Conservation (phyloP, 2,797 vertebrate genomes). For the Amblyraja radiata region DNA sequence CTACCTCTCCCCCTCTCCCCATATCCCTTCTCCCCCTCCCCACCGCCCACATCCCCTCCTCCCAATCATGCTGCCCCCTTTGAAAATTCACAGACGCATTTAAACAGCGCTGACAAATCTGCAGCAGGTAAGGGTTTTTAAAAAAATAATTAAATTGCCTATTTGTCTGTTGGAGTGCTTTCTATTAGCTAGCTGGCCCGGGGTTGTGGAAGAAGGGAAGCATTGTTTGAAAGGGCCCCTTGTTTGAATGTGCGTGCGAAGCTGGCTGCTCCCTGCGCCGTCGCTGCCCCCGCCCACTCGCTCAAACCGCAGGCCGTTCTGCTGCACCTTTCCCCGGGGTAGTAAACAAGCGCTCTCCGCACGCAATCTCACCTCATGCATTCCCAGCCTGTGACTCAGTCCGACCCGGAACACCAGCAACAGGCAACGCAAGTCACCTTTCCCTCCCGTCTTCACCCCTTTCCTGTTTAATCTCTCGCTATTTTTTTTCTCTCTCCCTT, state of each 20-base stretch:
- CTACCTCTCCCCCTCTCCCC: too few relatives aligned
- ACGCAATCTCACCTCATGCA: slow-evolving; percentile 58
- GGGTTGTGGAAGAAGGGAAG: slow-evolving; percentile 49
- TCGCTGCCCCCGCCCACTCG: slow-evolving; percentile 58
- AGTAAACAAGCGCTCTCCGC: slow-evolving; percentile 72
- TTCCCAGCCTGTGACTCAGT: slow-evolving; percentile 37
- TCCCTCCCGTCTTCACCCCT: slow-evolving; percentile 43
- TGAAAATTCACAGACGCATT: background rate
- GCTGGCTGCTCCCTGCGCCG: slow-evolving; percentile 54
- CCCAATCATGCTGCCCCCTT: background rate
- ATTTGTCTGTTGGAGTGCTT: slow-evolving; percentile 13
- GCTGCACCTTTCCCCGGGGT: slow-evolving; percentile 71
- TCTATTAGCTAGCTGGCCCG: slow-evolving; percentile 15
- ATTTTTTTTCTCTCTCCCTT: background rate
- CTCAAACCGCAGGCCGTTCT: slow-evolving; percentile 67
- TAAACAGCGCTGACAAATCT: background rate
- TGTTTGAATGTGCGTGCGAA: slow-evolving; percentile 70
- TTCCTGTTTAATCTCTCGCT: background rate
- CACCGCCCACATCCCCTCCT: too few relatives aligned
- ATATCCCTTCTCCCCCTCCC: too few relatives aligned
- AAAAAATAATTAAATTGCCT: background rate
- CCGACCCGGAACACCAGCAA: slow-evolving; percentile 28
- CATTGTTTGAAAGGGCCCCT: slow-evolving; percentile 61
- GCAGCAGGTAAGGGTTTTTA: slow-evolving; percentile 17
- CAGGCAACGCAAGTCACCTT: slow-evolving; percentile 38